Evolutionary conservation across 2,888 invertebrate species (phyloP).

Genomic region (Sipha maydis): DNA sequence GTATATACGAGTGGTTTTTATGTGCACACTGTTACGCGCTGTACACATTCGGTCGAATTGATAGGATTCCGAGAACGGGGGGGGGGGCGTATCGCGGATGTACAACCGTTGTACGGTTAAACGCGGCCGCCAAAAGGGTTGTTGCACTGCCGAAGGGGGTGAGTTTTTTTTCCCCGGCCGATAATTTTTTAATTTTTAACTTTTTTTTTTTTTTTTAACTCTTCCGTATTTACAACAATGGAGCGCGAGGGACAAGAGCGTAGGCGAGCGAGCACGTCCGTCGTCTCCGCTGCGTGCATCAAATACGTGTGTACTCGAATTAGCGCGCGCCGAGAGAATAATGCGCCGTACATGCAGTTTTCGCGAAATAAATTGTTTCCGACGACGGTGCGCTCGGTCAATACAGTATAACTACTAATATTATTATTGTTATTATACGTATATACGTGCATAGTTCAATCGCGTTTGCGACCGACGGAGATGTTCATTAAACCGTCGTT

Average conservation of each 20-base stretch:
- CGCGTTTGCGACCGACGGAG: not conserved
- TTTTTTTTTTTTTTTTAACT: not conserved
- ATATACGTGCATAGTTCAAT: not conserved
- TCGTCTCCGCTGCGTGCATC: no score
- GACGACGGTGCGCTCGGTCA: no score
- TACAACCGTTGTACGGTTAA: not conserved
- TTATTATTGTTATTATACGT: not conserved
- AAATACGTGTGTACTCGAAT: no score
- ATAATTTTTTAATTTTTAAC: not conserved
- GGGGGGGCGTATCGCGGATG: not conserved
- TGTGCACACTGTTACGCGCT: not conserved
- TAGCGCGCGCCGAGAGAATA: no score
- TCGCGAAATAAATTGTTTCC: no score
- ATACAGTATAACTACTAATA: no score
- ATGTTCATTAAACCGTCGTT: conserved; percentile 37
- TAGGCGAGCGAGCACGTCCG: no score
- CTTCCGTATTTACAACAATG: not conserved
- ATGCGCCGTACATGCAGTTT: not conserved
- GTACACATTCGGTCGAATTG: not conserved
- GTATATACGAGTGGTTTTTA: no score
- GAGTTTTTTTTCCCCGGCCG: not conserved
- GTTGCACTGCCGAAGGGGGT: not conserved
- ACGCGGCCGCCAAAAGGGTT: not conserved
- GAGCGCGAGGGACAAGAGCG: not conserved
- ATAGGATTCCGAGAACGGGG: not conserved